Base-by-base conservation (phyloP, 1,140 invertebrate species). In the Anoplolepis gracilipes region DNA sequence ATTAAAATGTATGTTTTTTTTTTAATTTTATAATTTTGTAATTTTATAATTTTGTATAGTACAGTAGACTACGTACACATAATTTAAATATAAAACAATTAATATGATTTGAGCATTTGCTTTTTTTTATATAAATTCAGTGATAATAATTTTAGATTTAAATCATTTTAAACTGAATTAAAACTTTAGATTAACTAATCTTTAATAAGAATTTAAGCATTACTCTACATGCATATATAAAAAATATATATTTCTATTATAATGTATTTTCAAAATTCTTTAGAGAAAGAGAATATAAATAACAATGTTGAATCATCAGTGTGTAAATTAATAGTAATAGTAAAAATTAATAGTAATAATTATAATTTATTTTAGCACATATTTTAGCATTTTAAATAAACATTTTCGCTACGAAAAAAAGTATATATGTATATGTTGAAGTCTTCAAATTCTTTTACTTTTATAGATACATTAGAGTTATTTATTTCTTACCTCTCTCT, bases 401-500 rank as follows among this genome's bases (percentile, higher is more conserved):
- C 22, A 36, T n/a, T 39, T 16, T 7, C 5, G 3, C 19, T 19
- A 10, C 2, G 0, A 2, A 30, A n/a, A n/a, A 8, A 33, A 10
- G 19, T 33, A 8, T 59, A 4, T 65, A 7, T 19, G 1, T 19
- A 25, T 16, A 36, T 42, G 1, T 49, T 19, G 4, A 16, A 13
- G 3, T 49, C 19, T 49, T 49, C 46, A 49, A 42, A 49, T 49
- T 19, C 4, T 46, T 33, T 42, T 30, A 7, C 28, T 25, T 57
- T 30, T 46, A 81, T 39, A 16, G 39, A 19, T 70, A 49, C 1
- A 28, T 65, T 55, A 59, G 1, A 75, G 39, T 55, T 67, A 28
- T 69, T 11, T 79, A 67, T 39, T 19, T 46, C 57, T 79, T 87
- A 90, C 88, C 79, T 89, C n/a, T 36, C 3, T 6, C 33, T 36